Percentiles rank a stretch among this genome's conserved stretches.
phyloP scores from a whole-genome alignment of 2,888 invertebrate genomes.

The Drosophila crucigera region DNA sequence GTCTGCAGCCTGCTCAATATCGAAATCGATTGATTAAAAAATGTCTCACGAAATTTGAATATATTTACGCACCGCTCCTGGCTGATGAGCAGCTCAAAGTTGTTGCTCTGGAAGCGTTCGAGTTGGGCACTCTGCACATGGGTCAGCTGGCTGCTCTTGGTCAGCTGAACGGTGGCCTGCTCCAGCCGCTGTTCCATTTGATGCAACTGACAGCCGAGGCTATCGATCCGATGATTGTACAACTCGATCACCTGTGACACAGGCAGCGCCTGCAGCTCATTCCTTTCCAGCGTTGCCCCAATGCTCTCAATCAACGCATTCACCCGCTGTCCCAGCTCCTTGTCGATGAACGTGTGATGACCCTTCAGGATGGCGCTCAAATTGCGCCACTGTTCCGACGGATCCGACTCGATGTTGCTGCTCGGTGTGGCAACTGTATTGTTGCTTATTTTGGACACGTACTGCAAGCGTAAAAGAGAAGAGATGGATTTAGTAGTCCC shows the following conservation, averaged over 20 bases:
- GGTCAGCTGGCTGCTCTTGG: conserved; percentile 78
- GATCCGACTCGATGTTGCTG: conserved; percentile 25
- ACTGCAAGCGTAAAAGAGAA: conserved; percentile 42
- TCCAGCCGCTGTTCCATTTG: conserved; percentile 80
- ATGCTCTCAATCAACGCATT: conserved; percentile 79
- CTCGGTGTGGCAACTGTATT: background rate
- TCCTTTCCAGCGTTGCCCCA: conserved; percentile 70
- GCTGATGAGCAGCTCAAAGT: conserved; percentile 83
- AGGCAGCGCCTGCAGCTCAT: conserved; percentile 81
- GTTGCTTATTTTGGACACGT: conserved; percentile 64
- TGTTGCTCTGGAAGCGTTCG: conserved; percentile 82
- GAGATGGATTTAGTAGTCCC: background rate
- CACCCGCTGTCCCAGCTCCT: conserved; percentile 81
- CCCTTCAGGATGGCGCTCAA: conserved; percentile 81
- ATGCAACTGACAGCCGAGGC: conserved; percentile 71
- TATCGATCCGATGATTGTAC: conserved; percentile 84
- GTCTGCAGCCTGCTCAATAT: conserved; percentile 72
- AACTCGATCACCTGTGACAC: conserved; percentile 84
- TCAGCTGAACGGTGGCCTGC: conserved; percentile 80
- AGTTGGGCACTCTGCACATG: conserved; percentile 83
- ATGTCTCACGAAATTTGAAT: background rate
- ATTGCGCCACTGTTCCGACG: conserved; percentile 81
- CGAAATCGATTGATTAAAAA: background rate
- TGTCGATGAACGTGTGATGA: conserved; percentile 81
- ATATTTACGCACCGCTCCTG: conserved; percentile 76